Conservation (phyloP, 2,797 vertebrate genomes). For the Peromyscus attwateri region DNA sequence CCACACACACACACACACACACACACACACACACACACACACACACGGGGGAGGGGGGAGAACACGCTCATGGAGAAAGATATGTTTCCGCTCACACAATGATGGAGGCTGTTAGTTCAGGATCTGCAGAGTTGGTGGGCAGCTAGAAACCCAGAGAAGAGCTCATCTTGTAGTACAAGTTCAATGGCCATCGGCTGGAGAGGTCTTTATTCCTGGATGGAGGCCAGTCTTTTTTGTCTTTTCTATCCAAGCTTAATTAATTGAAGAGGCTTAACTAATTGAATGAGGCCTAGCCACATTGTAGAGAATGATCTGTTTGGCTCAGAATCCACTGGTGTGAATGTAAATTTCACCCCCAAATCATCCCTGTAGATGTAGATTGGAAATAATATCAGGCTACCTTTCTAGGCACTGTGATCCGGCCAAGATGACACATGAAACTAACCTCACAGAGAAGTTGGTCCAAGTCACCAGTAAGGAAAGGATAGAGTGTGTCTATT, state of each 20-base stretch:
- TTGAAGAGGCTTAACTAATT: not conserved
- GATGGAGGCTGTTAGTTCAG: not conserved
- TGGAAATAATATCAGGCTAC: not conserved
- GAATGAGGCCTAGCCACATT: not conserved
- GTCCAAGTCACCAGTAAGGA: not conserved
- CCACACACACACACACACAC: no score
- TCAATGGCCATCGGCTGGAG: not conserved
- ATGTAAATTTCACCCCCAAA: not conserved
- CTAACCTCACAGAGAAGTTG: not conserved
- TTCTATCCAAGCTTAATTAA: not conserved
- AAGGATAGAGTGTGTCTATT: not conserved
- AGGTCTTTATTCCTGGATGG: not conserved
- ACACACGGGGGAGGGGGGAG: not conserved
- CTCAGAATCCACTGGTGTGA: not conserved
- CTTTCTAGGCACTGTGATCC: not conserved
- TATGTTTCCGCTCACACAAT: not conserved
- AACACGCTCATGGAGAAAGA: not conserved
- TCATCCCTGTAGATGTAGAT: not conserved
- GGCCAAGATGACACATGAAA: not conserved
- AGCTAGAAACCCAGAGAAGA: not conserved
- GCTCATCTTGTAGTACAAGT: not conserved
- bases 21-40: not conserved
- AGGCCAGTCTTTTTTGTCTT: not conserved
- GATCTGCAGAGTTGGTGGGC: not conserved
- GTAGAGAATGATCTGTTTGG: not conserved